Percentiles rank a stretch among this genome's conserved stretches.
Conservation (phyloP, 35 echinoderm and acorn worm species). For the Stichopus chloronotus region DNA sequence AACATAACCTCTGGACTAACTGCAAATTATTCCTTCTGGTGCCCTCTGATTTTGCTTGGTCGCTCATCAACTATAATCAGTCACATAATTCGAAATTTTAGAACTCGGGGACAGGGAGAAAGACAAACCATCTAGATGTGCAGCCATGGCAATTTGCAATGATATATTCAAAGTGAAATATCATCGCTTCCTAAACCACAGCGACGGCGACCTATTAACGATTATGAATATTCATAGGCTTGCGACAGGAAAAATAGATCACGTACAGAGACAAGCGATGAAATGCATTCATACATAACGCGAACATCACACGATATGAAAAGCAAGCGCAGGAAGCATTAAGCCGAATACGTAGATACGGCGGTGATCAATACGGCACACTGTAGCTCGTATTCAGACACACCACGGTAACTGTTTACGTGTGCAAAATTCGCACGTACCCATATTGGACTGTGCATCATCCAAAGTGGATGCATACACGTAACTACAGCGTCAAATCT, state of each 20-base stretch:
- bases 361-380: constrained; percentile 20
- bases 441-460: neutral
- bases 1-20: neutral
- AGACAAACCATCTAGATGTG: neutral
- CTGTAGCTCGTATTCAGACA: neutral
- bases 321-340: constrained; percentile 33
- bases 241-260: constrained; percentile 13
- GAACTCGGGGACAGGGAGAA: neutral
- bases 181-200: neutral
- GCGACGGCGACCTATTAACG: neutral
- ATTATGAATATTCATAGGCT: constrained; percentile 23
- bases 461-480: neutral
- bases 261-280: constrained; percentile 30
- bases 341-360: constrained; percentile 21
- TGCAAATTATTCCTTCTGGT: neutral
- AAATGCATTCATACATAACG: constrained; percentile 41
- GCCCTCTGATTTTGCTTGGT: neutral
- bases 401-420: neutral
- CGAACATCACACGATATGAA: constrained; percentile 44
- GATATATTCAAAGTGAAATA: constrained; percentile 6
- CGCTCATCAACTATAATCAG: neutral
- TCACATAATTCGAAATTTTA: neutral
- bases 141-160: neutral
- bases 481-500: too few relatives aligned
- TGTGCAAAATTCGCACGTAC: neutral